Conservation (phyloP, 2,888 invertebrate species). For the Brachycybe producta region DNA sequence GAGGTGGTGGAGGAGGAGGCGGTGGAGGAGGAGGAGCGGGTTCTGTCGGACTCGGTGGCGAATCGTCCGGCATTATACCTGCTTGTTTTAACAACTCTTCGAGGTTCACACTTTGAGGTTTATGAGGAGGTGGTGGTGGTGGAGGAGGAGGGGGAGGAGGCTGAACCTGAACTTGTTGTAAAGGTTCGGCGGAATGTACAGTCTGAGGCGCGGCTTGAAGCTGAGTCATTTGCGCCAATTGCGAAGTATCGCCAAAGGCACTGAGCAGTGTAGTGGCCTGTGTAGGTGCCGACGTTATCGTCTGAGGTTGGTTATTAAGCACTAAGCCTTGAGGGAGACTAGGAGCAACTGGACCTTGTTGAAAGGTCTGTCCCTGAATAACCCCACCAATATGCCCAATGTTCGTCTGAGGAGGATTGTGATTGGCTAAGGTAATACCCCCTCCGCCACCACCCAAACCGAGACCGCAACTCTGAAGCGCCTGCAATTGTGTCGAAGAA, state of each 20-base stretch:
- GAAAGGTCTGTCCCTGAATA: slow-evolving; percentile 14
- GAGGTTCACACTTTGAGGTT: slow-evolving; percentile 20
- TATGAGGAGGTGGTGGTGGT: slow-evolving; percentile 32
- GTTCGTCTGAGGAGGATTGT: neutral
- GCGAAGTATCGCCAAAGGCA: slow-evolving; percentile 2
- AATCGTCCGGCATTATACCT: slow-evolving; percentile 54
- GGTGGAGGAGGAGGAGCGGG: slow-evolving; percentile 4
- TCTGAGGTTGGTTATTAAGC: slow-evolving; percentile 16
- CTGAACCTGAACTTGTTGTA: slow-evolving; percentile 8
- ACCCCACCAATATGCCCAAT: slow-evolving; percentile 2
- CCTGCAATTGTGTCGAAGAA: no score
- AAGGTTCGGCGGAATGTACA: no score
- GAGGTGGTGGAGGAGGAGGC: neutral
- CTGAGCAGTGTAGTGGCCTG: slow-evolving; percentile 1
- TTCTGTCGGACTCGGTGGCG: slow-evolving; percentile 11
- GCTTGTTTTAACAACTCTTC: slow-evolving; percentile 33
- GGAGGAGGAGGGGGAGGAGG: slow-evolving; percentile 20
- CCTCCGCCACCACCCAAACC: slow-evolving; percentile 9
- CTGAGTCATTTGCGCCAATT: slow-evolving; percentile 12
- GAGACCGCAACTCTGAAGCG: slow-evolving; percentile 16
- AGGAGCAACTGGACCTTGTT: neutral
- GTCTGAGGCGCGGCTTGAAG: slow-evolving; percentile 9
- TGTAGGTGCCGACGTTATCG: slow-evolving; percentile 3
- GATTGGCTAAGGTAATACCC: slow-evolving; percentile 4
- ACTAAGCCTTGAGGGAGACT: slow-evolving; percentile 14